Percentiles rank a stretch among this genome's conserved stretches.
phyloP scores from a whole-genome alignment of 92 coral and sea anemone species.

The Hydrozoanthus gracilis region DNA sequence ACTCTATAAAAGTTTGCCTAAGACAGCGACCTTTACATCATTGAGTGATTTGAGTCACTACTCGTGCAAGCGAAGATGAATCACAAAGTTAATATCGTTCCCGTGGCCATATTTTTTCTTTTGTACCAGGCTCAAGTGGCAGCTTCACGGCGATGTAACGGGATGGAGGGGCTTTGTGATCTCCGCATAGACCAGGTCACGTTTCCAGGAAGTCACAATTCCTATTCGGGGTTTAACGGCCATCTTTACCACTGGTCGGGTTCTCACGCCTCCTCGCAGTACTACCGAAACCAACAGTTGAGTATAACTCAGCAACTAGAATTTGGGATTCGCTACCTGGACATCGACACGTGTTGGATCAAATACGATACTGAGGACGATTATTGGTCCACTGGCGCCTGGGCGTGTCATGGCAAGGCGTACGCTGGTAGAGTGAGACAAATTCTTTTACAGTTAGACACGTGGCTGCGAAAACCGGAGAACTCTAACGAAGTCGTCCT shows the following conservation, averaged over 20 bases:
- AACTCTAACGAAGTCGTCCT: conserved; percentile 62
- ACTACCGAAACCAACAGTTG: conserved; percentile 64
- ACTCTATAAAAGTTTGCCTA: no score
- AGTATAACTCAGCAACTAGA: conserved; percentile 62
- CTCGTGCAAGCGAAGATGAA: background rate
- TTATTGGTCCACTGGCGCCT: conserved; percentile 54
- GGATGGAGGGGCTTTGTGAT: conserved; percentile 60
- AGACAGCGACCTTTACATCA: no score
- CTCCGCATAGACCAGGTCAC: conserved; percentile 59
- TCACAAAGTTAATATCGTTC: background rate
- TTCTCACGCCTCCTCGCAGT: conserved; percentile 41
- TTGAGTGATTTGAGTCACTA: no score
- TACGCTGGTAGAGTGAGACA: conserved; percentile 59
- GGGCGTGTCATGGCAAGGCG: conserved; percentile 58
- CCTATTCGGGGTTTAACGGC: conserved; percentile 74
- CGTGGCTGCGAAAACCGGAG: conserved; percentile 53
- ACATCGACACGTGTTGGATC: conserved; percentile 70
- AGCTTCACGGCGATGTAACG: conserved; percentile 55
- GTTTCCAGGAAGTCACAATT: conserved; percentile 72
- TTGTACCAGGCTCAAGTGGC: background rate
- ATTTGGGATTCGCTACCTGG: conserved; percentile 69
- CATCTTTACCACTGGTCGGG: conserved; percentile 50
- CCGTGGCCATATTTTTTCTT: background rate
- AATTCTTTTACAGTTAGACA: conserved; percentile 63
- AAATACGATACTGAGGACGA: background rate